Percentiles rank a stretch among this genome's conserved stretches.
Conservation (phyloP, 2,113 vertebrate species). For the Porphyrio hochstetteri region DNA sequence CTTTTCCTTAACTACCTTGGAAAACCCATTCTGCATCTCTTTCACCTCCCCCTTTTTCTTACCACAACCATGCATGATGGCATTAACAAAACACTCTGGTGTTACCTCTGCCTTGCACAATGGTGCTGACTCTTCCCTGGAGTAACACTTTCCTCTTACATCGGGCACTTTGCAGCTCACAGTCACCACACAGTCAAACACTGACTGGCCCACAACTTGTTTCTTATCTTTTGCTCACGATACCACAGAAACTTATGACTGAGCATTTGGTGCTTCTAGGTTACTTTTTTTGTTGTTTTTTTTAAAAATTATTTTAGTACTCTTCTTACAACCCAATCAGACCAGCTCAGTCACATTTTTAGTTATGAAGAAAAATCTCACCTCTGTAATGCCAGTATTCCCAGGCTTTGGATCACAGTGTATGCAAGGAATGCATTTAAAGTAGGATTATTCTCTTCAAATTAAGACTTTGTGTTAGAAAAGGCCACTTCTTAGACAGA, state of each 20-base stretch:
- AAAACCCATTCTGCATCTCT: neutral
- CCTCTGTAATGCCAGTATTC: neutral
- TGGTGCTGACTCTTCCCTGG: neutral
- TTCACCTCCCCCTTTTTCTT: neutral
- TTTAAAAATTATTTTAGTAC: neutral
- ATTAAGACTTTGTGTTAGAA: neutral
- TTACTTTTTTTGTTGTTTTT: neutral
- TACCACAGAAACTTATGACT: neutral
- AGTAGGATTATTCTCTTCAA: neutral
- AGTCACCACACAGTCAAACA: neutral
- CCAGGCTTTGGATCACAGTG: neutral
- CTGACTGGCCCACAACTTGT: neutral
- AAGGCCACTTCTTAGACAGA: neutral
- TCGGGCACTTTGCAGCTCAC: neutral
- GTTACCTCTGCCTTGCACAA: neutral
- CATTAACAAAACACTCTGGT: neutral
- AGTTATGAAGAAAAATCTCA: neutral
- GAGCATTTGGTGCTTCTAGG: neutral
- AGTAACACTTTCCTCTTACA: neutral
- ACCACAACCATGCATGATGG: accelerated
- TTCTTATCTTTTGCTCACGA: neutral
- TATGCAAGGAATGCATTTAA: neutral
- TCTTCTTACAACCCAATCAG: neutral
- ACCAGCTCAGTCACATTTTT: neutral
- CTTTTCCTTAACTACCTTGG: neutral